Evolutionary conservation across 2,888 invertebrate genomes (phyloP), one percentile per base, ranked within the genome.

Genomic region (Nasonovia ribisnigri): DNA sequence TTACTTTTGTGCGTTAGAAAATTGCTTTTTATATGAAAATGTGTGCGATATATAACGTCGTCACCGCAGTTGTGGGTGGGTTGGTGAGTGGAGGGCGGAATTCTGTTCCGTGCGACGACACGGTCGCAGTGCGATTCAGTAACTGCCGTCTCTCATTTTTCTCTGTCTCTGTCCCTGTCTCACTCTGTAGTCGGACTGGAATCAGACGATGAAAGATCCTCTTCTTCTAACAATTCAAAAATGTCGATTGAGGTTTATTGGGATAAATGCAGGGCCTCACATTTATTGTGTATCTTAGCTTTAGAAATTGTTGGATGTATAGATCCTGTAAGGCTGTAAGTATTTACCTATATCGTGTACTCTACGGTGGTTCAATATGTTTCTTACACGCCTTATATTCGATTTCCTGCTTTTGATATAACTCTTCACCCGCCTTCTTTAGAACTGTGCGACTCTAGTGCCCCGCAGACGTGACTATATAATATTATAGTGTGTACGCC

Each of bases 1-100:
- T n/a, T n/a, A n/a, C n/a, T n/a, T n/a, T n/a, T n/a, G 46, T 46
- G 46, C 46, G 86, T 86, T 86, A 86, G 26, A 43, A 86, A 86
- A 86, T 86, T 24, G 43, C 46, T 57, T 48, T 60, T 54, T 77
- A 36, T 48, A 90, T 36, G 88, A 67, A 90, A 90, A 67, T 86
- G 46, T 48, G 46, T 77, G 77, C 20, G 36, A 77, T 77, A 77
- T n/a, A 5, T 67, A 67, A 67, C n/a, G 16, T 67, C n/a, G n/a
- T 67, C 13, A 5, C n/a, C 20, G 77, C 3, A 36, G 16, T 77
- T 5, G 3, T 1, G 4, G 67, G 13, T 16, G 46, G 86, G 86
- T 29, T 24, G 8, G 26, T 4, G 13, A 24, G 26, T 1, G 43
- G 36, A 48, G 24, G 51, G 16, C 11, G 26, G 48, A 84, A 90